These are phyloP conservation scores for Leucoraja ocellata DNA, from an alignment of 2,797 vertebrate genomes.

Conservation along the genomic window DNA sequence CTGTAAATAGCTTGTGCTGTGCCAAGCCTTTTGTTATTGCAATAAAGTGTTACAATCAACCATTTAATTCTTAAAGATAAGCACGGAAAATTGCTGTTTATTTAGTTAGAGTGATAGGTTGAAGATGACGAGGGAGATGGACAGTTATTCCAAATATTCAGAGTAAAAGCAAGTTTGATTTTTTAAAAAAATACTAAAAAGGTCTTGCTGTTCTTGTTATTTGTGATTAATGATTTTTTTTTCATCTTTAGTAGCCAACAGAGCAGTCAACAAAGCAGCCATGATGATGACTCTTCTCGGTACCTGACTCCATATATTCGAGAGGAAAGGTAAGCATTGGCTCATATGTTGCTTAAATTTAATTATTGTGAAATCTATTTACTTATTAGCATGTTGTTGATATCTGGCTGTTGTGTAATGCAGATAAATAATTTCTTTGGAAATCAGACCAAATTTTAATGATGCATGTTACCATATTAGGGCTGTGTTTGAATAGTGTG, in stretches of 20 bases:
- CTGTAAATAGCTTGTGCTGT: background rate
- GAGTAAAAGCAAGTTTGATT: background rate
- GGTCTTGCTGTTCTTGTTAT: background rate
- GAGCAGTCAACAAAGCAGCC: constrained; percentile 79
- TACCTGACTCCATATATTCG: constrained; percentile 73
- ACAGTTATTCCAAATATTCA: background rate
- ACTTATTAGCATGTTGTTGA: too few relatives aligned
- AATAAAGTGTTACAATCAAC: background rate
- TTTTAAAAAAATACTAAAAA: constrained; percentile 2
- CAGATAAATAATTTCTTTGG: background rate
- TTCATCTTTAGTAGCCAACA: constrained; percentile 66
- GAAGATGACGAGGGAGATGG: background rate
- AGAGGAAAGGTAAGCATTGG: constrained; percentile 67
- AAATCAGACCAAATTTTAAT: background rate
- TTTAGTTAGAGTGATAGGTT: too few relatives aligned
- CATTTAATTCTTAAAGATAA: background rate
- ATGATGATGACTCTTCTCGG: constrained; percentile 73
- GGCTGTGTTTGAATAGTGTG: background rate
- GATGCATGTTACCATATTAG: background rate
- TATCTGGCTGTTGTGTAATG: background rate
- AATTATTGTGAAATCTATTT: background rate
- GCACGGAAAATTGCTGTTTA: background rate
- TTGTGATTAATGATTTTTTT: background rate
- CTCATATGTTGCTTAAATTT: background rate
- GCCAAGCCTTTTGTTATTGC: background rate